Evolutionary conservation across 23 tunicate species (phyloP).

Genomic region (Styela clava): DNA sequence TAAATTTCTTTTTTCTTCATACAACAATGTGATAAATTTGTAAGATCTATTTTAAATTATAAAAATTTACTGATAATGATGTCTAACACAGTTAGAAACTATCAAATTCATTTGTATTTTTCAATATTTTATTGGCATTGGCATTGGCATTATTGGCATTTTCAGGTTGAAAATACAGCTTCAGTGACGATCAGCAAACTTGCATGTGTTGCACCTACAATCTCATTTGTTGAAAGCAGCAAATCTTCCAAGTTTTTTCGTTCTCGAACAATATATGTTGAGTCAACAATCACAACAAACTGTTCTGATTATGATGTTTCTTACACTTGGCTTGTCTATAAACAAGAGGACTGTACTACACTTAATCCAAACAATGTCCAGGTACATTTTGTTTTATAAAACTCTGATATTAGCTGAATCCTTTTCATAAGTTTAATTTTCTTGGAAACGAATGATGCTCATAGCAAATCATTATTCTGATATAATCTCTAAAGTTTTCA

Average conservation of each 20-base stretch:
- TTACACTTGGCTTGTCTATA: constrained; percentile 9
- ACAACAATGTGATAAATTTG: too few relatives aligned
- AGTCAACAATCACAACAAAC: constrained; percentile 9
- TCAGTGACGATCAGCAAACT: constrained; percentile 34
- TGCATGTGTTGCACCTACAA: constrained; percentile 41
- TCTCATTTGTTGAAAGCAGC: constrained; percentile 47
- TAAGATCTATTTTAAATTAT: too few relatives aligned
- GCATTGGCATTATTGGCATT: too few relatives aligned
- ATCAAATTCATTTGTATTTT: too few relatives aligned
- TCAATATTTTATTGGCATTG: too few relatives aligned
- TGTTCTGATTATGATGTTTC: constrained; percentile 25
- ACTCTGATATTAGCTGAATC: neutral
- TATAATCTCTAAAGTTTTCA: too few relatives aligned
- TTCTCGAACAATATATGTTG: constrained; percentile 55
- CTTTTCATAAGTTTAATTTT: neutral
- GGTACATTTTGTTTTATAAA: neutral
- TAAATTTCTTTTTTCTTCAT: too few relatives aligned
- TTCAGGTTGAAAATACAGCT: constrained; percentile 12
- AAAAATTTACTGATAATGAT: too few relatives aligned
- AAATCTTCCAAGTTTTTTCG: constrained; percentile 49
- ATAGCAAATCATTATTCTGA: too few relatives aligned
- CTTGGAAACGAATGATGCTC: neutral
- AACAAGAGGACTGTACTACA: neutral
- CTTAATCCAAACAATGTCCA: neutral
- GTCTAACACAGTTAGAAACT: too few relatives aligned